Base-by-base conservation (phyloP, 2,113 vertebrate genomes). In the Urocolius indicus region DNA sequence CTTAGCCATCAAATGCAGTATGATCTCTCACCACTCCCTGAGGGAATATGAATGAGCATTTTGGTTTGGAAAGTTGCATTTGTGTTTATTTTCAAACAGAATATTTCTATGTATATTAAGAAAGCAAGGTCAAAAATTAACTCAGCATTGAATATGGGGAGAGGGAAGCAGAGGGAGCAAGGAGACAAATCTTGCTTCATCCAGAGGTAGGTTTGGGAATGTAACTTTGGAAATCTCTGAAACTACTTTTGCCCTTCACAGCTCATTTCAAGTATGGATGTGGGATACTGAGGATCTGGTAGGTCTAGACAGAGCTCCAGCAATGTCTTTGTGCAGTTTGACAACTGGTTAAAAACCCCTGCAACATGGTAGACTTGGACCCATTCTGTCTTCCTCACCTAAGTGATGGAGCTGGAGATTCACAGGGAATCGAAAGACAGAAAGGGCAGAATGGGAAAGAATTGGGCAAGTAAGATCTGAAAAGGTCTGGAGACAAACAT, bases 81-180 rank as follows among this genome's bases (percentile, higher is more conserved):
- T 85, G 24, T 69, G 34, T 90, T 95, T 92, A 38, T 77, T 90
- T 86, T 55, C 34, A 66, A 77, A 90, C 83, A 94, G 34, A 75
- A 59, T 95, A 63, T 73, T 90, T 51, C 46, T 86, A 29, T 77
- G 59, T 59, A 30, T 74, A n/a, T 91, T 92, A 58, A 90, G 68
- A 83, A 93, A 71, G 23, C 62, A 85, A 95, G 62, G 84, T 85
- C 84, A 59, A 13, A 34, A 68, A 22, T 82, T 87, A 89, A 87
- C 61, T 38, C 48, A 78, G 46, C 46, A 73, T 1, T 13, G 22
- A 80, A 30, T 74, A 54, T 5, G 29, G 71, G 73, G 73, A 62
- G 17, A 57, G n/a, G n/a, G 32, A 93, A 26, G 14, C 36, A 84
- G 59, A 73, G 16, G 0, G 1, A 43, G 6, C 30, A 71, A 74